phyloP scores from a whole-genome alignment of 2,888 invertebrate species.

The Schrankia costaestrigalis region DNA sequence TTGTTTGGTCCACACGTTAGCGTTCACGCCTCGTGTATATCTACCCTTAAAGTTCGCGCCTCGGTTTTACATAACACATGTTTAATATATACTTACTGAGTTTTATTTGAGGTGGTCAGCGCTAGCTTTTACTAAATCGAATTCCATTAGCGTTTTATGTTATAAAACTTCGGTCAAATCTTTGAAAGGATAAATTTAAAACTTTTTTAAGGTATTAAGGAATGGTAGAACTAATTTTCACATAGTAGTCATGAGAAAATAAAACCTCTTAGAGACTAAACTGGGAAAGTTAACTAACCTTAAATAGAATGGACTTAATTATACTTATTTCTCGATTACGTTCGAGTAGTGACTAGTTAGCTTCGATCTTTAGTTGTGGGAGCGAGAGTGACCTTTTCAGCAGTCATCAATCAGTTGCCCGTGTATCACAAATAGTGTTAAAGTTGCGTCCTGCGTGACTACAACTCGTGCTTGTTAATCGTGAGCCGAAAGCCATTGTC shows the following conservation, averaged over 20 bases:
- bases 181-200: conserved; percentile 11
- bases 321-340: conserved; percentile 6
- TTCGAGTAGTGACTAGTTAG: conserved; percentile 1
- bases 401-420: conserved; percentile 47
- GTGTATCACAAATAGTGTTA: conserved; percentile 32
- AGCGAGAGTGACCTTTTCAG: conserved; percentile 43
- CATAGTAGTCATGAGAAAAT: no score
- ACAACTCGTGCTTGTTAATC: conserved; percentile 50
- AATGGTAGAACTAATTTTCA: no score
- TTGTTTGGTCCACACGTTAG: conserved; percentile 71
- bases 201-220: not conserved
- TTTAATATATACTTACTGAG: conserved; percentile 56
- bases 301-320: conserved; percentile 15
- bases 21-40: conserved; percentile 73
- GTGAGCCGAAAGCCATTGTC: conserved; percentile 57
- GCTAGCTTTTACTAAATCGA: conserved; percentile 22
- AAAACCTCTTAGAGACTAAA: no score
- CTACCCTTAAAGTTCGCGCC: conserved; percentile 75
- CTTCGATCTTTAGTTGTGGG: not conserved
- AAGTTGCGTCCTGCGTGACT: conserved; percentile 57
- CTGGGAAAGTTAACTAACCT: conserved; percentile 12
- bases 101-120: conserved; percentile 34
- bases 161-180: conserved; percentile 13
- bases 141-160: conserved; percentile 20
- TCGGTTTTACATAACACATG: conserved; percentile 63